Base-by-base conservation (phyloP, 2,113 vertebrate genomes). In the Nyctibius bracteatus region DNA sequence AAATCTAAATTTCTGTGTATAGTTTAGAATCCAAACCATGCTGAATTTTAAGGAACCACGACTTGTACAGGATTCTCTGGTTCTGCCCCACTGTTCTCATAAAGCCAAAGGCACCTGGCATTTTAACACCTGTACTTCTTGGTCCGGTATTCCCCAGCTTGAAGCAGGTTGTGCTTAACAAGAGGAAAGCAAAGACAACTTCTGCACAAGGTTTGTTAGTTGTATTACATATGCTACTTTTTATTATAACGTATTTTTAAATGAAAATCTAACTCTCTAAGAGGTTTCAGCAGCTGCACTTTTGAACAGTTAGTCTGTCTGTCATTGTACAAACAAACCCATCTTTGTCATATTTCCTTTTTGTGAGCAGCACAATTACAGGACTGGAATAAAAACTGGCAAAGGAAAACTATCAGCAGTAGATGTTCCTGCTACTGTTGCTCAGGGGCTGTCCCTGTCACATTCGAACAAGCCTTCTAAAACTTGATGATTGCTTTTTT, bases 381-480 rank as follows among this genome's bases (percentile, higher is more conserved):
- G 31, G 88, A 72, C 37, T 88, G 59, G 51, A 95, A 91, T 86
- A 74, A 95, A 73, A 88, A 83, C 44, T 41, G 61, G 73, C 59
- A 81, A 91, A 91, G 65, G 39, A 90, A 65, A 78, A 84, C 22
- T 59, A 86, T 84, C 37, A 96, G 47, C 1, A 0, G 82, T 54
- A 65, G 72, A 93, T 96, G 68, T 72, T 94, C 65, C 90, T 94
- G 72, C 68, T 94, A 61, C 83, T 79, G 77, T 79, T 86, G 83
- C 90, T 94, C n/a, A 75, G 92, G 92, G 95, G 94, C 77, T 96
- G 88, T 86, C 96, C 95, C 92, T 0, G 44, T 88, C 88, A 96
- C 94, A 81, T 86, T 72, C 59, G 75, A 96, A 86, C 86, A 93
- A 96, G 31, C 49, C 54, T 74, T 75, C 61, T 92, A 91, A 89